Percentiles rank a stretch among this genome's conserved stretches.
These are phyloP conservation scores for Chaenodraco wilsoni DNA, from an alignment of 2,797 vertebrate species.

Conservation along the genomic window DNA sequence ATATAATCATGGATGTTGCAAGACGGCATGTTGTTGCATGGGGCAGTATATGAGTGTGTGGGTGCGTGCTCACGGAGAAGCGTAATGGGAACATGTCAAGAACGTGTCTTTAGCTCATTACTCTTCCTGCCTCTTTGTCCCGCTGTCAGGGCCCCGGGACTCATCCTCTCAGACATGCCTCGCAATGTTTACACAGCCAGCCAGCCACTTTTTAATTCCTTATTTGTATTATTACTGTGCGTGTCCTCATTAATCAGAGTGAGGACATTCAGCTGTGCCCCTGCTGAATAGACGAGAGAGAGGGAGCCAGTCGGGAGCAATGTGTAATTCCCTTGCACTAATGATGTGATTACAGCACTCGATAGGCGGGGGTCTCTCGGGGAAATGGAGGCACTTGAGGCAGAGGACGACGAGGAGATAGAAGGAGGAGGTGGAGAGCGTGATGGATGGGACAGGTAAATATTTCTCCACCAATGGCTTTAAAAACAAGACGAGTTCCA, in stretches of 20 bases:
- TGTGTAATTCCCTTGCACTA: constrained; percentile 62
- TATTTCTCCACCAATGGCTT: constrained; percentile 69
- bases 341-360: constrained; percentile 65
- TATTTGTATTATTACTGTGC: constrained; percentile 80
- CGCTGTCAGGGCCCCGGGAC: constrained; percentile 75
- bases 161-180: constrained; percentile 80
- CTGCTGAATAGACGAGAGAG: constrained; percentile 26
- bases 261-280: constrained; percentile 79
- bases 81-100: constrained; percentile 80
- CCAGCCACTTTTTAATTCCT: constrained; percentile 72
- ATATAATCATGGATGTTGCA: constrained; percentile 21
- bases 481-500: constrained; percentile 67
- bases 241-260: constrained; percentile 80
- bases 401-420: constrained; percentile 48
- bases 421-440: constrained; percentile 30
- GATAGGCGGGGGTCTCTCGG: constrained; percentile 46
- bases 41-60: constrained; percentile 6
- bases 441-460: constrained; percentile 82
- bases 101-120: constrained; percentile 78
- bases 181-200: constrained; percentile 80
- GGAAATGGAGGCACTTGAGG: constrained; percentile 44
- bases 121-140: constrained; percentile 77
- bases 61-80: constrained; percentile 40
- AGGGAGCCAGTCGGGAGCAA: constrained; percentile 27
- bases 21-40: constrained; percentile 27